Conservation (phyloP, 37 sponge, comb jelly and placozoan genomes). For the Aphrocallistes beatrix region DNA sequence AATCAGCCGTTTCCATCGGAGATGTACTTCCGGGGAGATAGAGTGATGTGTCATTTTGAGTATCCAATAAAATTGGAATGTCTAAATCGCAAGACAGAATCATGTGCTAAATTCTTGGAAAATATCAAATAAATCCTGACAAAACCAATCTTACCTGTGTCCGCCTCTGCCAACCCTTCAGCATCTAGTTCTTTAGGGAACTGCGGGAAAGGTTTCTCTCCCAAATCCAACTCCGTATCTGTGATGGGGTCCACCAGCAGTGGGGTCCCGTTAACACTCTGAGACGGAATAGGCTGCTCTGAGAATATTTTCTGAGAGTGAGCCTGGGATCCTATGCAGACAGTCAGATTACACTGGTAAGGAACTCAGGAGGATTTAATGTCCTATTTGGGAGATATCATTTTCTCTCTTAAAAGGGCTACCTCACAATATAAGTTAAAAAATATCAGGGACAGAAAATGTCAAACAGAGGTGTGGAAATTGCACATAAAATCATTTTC, state of each 20-base stretch:
- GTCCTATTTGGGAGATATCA: too few relatives aligned
- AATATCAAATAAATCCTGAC: neutral
- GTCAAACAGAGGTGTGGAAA: too few relatives aligned
- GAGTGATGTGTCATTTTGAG: neutral
- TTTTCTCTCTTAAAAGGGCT: too few relatives aligned
- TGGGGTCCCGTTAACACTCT: neutral
- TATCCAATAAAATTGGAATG: neutral
- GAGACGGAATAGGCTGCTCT: neutral
- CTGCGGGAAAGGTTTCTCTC: neutral
- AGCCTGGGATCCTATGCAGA: too few relatives aligned
- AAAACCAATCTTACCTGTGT: neutral
- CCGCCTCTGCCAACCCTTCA: neutral
- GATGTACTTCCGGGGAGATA: neutral
- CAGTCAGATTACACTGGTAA: too few relatives aligned
- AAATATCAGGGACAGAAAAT: too few relatives aligned
- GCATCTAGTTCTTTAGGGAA: neutral
- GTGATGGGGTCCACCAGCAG: neutral
- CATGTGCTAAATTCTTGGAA: neutral
- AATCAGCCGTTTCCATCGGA: neutral
- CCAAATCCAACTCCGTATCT: neutral
- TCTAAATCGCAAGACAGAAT: neutral
- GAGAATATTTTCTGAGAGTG: neutral
- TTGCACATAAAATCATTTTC: too few relatives aligned
- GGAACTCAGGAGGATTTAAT: too few relatives aligned
- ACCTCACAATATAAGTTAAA: too few relatives aligned